A percentile compares a stretch with the other conserved stretches of the same genome.
Conservation (phyloP, 2,797 vertebrate species). For the Squalus acanthias region DNA sequence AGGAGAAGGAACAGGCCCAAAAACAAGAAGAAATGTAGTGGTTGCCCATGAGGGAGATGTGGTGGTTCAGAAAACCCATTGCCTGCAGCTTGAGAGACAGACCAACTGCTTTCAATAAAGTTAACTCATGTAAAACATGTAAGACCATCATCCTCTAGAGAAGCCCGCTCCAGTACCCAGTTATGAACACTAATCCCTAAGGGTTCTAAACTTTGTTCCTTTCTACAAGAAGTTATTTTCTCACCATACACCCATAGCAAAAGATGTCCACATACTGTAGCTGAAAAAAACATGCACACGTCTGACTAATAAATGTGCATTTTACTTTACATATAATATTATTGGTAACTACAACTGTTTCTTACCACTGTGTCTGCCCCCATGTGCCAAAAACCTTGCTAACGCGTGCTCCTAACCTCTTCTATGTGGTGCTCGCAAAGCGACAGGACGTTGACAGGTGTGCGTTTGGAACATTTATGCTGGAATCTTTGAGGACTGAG, state of each 20-base stretch:
- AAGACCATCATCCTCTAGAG: no score
- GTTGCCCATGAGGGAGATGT: no score
- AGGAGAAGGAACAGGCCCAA: no score
- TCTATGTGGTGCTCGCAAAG: no score
- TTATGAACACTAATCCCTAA: background rate
- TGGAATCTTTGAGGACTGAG: no score
- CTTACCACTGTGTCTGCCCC: background rate
- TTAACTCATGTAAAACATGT: background rate
- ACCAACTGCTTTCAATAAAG: no score
- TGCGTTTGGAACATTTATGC: no score
- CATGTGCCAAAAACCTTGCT: background rate
- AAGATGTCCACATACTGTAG: background rate
- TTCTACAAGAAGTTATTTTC: background rate
- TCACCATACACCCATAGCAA: background rate
- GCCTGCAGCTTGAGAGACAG: background rate
- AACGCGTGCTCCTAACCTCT: no score
- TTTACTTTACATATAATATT: background rate
- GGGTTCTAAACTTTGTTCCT: background rate
- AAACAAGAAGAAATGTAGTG: no score
- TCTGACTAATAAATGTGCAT: background rate
- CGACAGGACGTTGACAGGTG: no score
- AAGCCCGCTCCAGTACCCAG: background rate
- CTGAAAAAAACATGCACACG: background rate
- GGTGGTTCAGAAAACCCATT: no score
- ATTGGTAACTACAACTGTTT: background rate